Base-by-base conservation (phyloP, 2,888 invertebrate genomes). In the Epinotia bilunana region DNA sequence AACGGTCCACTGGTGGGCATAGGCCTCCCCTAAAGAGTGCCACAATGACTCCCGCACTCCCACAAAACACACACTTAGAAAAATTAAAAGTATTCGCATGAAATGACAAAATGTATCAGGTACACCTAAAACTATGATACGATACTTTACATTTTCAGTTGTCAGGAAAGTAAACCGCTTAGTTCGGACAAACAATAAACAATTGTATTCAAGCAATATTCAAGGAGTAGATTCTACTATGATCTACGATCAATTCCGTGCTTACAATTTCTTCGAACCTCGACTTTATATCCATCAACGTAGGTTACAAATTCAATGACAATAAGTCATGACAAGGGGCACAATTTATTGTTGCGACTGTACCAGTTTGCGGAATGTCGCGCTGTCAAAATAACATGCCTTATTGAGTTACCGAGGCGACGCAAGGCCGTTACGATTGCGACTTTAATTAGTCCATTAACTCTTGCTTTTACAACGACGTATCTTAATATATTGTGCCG, bases 351-450 rank as follows among this genome's bases (percentile, higher is more conserved):
- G 49, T 61, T 39, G 33, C 33, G 11, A 61, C 49, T 65, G 49
- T 57, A 58, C 58, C 49, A 67, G 67, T 73, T 73, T 73, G 67
- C 39, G 73, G 73, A 73, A 73, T 73, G 73, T 53, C 5, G 65
- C 20, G 61, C 67, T 73, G 73, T 73, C 73, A 73, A 73, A 73
- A 73, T 73, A 73, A 43, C 58, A 46, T 67, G 55, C 60, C 67
- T 73, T 67, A 67, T 9, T 60, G 73, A 67, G 60, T 70, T 61
- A 49, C 39, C 18, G 73, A 60, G 73, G 67, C 39, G 53, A 43
- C 23, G 61, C 73, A 73, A 73, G 73, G 73, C 67, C 60, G 67
- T 53, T 73, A 23, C 43, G 20, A n/a, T 67, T 55, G 67, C 16
- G 53, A 53, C 39, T 73, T 67, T 73, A 67, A 73, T 73, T 23